Conservation (phyloP, 2,113 vertebrate species). For the Podiceps cristatus region DNA sequence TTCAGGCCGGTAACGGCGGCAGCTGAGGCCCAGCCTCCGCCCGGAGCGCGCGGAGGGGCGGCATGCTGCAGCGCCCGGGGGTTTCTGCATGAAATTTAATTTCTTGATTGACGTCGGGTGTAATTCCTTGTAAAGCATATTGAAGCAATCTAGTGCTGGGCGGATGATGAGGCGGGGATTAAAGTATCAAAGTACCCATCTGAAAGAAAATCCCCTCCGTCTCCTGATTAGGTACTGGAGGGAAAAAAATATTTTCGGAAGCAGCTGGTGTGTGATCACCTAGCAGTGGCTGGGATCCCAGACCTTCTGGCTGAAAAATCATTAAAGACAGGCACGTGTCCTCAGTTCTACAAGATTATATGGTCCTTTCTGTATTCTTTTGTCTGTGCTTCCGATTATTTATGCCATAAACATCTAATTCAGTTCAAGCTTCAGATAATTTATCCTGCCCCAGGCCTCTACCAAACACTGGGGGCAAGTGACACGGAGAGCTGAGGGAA, state of each 20-base stretch:
- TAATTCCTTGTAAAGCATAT: too few species aligned
- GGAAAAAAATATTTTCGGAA: background rate
- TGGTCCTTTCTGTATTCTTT: background rate
- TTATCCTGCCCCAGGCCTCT: background rate
- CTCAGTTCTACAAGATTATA: rapidly evolving
- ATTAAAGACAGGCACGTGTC: background rate
- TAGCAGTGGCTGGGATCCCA: background rate
- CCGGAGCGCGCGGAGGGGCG: rapidly evolving
- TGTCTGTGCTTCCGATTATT: background rate
- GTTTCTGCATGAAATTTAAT: rapidly evolving
- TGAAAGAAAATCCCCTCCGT: background rate
- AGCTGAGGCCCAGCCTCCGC: rapidly evolving
- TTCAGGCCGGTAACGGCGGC: rapidly evolving
- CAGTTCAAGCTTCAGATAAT: background rate
- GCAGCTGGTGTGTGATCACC: background rate
- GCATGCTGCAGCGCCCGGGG: rapidly evolving
- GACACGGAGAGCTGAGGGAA: background rate
- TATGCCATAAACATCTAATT: background rate
- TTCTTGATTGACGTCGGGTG: rapidly evolving
- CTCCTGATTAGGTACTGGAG: background rate
- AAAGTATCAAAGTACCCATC: background rate
- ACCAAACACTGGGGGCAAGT: background rate
- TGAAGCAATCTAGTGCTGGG: background rate
- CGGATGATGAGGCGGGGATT: background rate
- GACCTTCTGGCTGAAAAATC: background rate